These are phyloP conservation scores for Rhinichthys osculus DNA, from an alignment of 2,797 vertebrate genomes.

Conservation along the genomic window DNA sequence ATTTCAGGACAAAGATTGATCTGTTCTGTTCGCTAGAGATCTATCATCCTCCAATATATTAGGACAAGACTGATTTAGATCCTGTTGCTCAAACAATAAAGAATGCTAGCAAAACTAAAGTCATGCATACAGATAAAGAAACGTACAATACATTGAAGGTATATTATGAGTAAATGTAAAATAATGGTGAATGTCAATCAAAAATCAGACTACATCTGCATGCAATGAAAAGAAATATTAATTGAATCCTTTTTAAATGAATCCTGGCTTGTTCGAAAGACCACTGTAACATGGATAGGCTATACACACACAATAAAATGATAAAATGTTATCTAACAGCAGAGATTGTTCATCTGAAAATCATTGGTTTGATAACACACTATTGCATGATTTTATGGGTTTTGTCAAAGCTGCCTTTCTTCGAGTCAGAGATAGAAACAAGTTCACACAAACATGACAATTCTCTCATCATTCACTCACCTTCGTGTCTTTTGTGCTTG, in stretches of 20 bases:
- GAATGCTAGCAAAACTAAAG: background rate
- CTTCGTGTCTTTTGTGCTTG: background rate
- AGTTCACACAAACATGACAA: background rate
- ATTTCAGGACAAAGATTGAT: too few relatives aligned
- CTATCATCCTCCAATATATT: too few relatives aligned
- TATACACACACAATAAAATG: background rate
- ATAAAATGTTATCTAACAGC: slow-evolving; percentile 10
- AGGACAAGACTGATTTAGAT: background rate
- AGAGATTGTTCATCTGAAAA: background rate
- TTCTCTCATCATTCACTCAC: background rate
- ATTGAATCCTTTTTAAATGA: background rate
- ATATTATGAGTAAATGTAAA: background rate
- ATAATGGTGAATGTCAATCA: background rate
- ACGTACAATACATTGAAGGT: too few relatives aligned
- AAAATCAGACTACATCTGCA: background rate
- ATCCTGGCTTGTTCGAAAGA: background rate
- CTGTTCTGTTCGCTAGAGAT: too few relatives aligned
- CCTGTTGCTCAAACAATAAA: background rate
- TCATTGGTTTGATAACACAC: slow-evolving; percentile 9
- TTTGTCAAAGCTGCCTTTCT: background rate
- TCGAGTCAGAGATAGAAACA: background rate
- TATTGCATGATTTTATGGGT: background rate
- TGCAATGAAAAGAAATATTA: background rate
- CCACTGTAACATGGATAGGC: background rate
- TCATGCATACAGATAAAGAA: too few relatives aligned